Evolutionary conservation across 2,888 invertebrate genomes (phyloP), one percentile per base, ranked within the genome.

Genomic region (Drosophila tripunctata): DNA sequence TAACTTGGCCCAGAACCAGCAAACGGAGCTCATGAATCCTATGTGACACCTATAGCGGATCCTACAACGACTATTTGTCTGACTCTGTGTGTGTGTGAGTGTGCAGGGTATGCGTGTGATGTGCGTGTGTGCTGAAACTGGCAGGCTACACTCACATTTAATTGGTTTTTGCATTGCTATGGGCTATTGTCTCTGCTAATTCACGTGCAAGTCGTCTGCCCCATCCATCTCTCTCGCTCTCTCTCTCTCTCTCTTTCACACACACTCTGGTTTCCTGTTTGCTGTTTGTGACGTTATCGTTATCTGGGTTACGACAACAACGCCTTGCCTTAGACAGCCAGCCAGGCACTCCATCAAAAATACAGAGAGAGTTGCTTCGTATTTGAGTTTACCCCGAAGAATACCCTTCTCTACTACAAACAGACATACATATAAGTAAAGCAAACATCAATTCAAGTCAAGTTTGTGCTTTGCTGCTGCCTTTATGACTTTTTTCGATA

Each of bases 251-350:
- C n/a, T n/a, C n/a, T n/a, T n/a, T n/a, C n/a, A n/a, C n/a, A n/a
- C 35, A n/a, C 35, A n/a, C 36, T 19, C 24, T 35, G 10, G 47
- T 30, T 40, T 54, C 43, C 58, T 43, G 62, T 56, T 56, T 31
- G 65, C 65, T 65, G 60, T 54, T 67, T 60, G 55, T 60, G 67
- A 66, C 67, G 52, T 58, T 67, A 60, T 60, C 61, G 67, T 67
- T 60, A 68, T 58, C 65, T 66, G 57, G 66, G 51, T 57, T 61
- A 65, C 43, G 63, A 44, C 54, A 62, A 56, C 51, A 66, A 47
- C 56, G 50, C 45, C 64, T 52, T 30, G 36, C 35, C 41, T 30
- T 31, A 33, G 10, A 4, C 36, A 33, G 21, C 12, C 12, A 14
- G 31, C 15, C 30, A 52, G 41, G 21, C 38, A 47, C 38, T 17